These are phyloP conservation scores for Artibeus lituratus DNA, from an alignment of 2,797 vertebrate genomes.

Conservation along the genomic window DNA sequence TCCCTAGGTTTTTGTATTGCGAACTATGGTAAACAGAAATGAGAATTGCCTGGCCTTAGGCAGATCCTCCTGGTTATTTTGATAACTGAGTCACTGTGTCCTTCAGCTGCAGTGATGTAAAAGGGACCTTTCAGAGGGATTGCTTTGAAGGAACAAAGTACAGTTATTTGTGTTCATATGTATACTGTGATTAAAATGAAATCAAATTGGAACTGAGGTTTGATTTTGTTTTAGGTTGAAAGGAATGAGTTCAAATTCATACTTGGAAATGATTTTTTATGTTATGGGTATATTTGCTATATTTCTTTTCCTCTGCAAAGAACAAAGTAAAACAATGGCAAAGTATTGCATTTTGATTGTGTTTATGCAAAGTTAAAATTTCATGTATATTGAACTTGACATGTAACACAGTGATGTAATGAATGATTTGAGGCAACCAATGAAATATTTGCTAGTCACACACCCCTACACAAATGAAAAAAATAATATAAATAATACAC, in stretches of 20 bases:
- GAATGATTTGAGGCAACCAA: background rate
- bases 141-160: conserved; percentile 2
- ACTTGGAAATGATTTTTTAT: background rate
- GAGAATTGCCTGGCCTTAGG: background rate
- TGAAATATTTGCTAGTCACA: background rate
- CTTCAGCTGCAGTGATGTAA: background rate
- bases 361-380: background rate
- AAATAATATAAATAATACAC: background rate
- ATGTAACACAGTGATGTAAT: background rate
- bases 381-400: background rate
- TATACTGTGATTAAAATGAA: conserved; percentile 14
- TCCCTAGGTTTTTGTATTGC: background rate
- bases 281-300: background rate
- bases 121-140: background rate
- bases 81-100: background rate
- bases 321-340: background rate
- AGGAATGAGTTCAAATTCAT: background rate
- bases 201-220: conserved; percentile 6
- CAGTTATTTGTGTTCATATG: background rate
- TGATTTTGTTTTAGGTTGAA: conserved; percentile 1
- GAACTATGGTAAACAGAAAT: background rate
- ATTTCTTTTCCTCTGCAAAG: background rate
- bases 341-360: background rate
- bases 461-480: background rate
- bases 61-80: background rate